Evolutionary conservation across 1,140 invertebrate genomes (phyloP).

Genomic region (Odontomachus brunneus): DNA sequence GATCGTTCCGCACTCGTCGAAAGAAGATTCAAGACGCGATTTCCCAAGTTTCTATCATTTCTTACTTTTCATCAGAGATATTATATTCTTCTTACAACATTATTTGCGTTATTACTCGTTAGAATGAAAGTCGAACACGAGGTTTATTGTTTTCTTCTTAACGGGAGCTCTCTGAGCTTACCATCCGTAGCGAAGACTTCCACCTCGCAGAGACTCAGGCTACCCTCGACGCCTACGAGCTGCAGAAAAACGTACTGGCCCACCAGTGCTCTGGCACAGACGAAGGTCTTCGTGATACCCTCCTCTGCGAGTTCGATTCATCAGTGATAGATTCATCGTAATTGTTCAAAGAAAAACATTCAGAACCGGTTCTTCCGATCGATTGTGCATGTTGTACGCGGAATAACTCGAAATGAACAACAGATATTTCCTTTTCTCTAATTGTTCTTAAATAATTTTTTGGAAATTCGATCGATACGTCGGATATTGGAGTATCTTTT

Average conservation of each 20-base stretch:
- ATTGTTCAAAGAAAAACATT: conserved; percentile 1
- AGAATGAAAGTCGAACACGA: neutral
- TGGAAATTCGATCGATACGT: neutral
- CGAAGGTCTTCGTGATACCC: conserved; percentile 95
- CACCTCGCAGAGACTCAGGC: conserved; percentile 95
- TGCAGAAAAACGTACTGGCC: conserved; percentile 96
- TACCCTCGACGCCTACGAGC: conserved; percentile 95
- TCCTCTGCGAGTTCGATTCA: conserved; percentile 88
- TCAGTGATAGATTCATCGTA: conserved; percentile 7
- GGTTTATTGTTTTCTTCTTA: neutral
- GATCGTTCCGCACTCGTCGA: neutral
- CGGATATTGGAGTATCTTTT: neutral
- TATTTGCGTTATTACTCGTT: neutral
- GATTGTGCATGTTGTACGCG: neutral
- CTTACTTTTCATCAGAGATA: neutral
- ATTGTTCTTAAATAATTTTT: neutral
- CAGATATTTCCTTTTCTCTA: neutral
- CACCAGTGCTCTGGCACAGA: conserved; percentile 92
- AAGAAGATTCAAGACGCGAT: neutral
- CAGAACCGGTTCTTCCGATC: conserved; percentile 5
- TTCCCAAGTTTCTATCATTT: neutral
- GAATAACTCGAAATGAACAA: neutral
- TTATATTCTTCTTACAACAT: neutral
- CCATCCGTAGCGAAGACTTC: conserved; percentile 96
- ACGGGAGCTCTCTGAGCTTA: conserved; percentile 80